These are phyloP conservation scores for Parapristionchus giblindavisi DNA, from an alignment of 2,888 invertebrate species.

Conservation along the genomic window DNA sequence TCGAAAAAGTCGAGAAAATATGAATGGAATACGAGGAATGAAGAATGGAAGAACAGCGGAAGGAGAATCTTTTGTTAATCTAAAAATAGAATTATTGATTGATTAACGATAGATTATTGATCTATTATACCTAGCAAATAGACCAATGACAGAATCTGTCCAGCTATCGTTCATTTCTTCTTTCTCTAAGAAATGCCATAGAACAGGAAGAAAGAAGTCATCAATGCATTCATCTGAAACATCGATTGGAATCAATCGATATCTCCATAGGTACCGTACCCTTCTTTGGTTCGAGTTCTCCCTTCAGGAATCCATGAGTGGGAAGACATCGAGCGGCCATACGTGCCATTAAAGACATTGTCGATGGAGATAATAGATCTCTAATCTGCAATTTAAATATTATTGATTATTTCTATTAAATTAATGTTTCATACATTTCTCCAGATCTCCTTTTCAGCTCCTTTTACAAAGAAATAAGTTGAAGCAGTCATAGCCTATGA, in stretches of 20 bases:
- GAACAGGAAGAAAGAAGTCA: conserved; percentile 43
- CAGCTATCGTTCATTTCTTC: conserved; percentile 51
- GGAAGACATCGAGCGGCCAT: background rate
- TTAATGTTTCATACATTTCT: too few species aligned
- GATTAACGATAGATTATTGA: background rate
- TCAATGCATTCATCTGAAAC: conserved; percentile 43
- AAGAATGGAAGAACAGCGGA: conserved; percentile 35
- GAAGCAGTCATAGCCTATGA: background rate
- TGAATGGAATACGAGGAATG: conserved; percentile 3
- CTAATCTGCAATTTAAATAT: conserved; percentile 7
- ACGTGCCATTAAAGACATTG: background rate
- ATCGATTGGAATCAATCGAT: background rate
- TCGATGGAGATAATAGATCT: conserved; percentile 11
- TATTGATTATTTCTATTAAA: too few species aligned
- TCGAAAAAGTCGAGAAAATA: conserved; percentile 49
- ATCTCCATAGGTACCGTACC: background rate
- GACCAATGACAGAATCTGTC: conserved; percentile 41
- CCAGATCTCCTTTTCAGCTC: conserved; percentile 26
- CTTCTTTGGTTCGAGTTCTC: conserved; percentile 4
- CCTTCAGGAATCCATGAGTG: background rate
- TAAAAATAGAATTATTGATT: background rate
- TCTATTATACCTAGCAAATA: conserved; percentile 39
- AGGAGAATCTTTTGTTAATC: conserved; percentile 23
- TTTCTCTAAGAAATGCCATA: conserved; percentile 48
- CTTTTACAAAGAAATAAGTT: conserved; percentile 17